Conservation (phyloP, 2,113 vertebrate species). For the Hucho hucho region DNA sequence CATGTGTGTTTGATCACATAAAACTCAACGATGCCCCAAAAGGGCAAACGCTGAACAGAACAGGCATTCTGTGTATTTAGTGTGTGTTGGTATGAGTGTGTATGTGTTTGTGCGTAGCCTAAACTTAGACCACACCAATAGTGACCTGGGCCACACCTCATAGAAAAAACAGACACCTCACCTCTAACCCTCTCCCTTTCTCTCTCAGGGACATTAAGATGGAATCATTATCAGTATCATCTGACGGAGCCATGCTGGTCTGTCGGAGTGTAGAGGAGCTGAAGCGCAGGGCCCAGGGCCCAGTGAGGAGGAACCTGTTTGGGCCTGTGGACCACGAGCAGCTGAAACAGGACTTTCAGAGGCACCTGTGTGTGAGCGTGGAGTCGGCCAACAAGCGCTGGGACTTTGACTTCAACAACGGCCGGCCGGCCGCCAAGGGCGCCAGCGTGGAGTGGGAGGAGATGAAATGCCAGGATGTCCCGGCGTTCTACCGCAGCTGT, state of each 20-base stretch:
- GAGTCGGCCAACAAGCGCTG: conserved; percentile 71
- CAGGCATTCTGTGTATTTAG: not conserved
- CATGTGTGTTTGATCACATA: conserved; percentile 60
- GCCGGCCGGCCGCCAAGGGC: conserved; percentile 35
- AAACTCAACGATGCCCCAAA: conserved; percentile 25
- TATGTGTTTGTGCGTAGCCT: not conserved
- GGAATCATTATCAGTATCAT: conserved; percentile 40
- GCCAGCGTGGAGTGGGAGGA: conserved; percentile 72
- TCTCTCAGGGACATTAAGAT: conserved; percentile 55
- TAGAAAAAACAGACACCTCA: not conserved
- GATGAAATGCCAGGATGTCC: conserved; percentile 66
- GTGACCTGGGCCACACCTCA: conserved; percentile 37
- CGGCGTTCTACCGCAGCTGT: conserved; percentile 72
- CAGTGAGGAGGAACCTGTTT: conserved; percentile 68
- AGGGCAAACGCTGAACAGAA: conserved; percentile 1
- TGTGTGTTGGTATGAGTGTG: not conserved
- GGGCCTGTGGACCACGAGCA: conserved; percentile 76
- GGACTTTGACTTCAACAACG: conserved; percentile 76
- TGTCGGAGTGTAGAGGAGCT: conserved; percentile 48
- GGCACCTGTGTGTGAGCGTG: conserved; percentile 53
- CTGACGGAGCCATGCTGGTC: conserved; percentile 1
- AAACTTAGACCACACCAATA: too few species aligned
- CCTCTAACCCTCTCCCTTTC: conserved; percentile 7
- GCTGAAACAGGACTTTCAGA: conserved; percentile 74
- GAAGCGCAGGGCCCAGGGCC: conserved; percentile 18